Percentiles rank a stretch among this genome's conserved stretches.
Conservation (phyloP, 2,888 invertebrate genomes). For the Acronicta leporina region DNA sequence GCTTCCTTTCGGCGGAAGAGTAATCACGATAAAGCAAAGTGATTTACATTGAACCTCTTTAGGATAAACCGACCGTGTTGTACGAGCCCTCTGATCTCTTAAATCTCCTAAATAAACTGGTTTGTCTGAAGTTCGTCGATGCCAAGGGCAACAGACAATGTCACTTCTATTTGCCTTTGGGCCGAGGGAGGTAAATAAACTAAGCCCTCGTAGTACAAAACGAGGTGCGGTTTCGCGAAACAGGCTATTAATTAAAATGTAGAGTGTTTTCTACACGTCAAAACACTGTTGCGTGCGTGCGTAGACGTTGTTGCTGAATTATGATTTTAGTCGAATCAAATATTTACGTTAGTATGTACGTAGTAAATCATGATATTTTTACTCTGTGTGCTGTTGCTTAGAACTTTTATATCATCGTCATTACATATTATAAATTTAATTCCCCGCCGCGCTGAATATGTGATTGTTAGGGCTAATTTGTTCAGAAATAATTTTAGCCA, state of each 20-base stretch:
- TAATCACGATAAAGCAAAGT: slow-evolving; percentile 58
- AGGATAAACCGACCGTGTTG: slow-evolving; percentile 55
- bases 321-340: slow-evolving; percentile 18
- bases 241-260: slow-evolving; percentile 59
- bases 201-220: slow-evolving; percentile 58
- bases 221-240: slow-evolving; percentile 49
- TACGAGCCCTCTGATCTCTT: slow-evolving; percentile 52
- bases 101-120: slow-evolving; percentile 60
- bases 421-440: too few relatives aligned
- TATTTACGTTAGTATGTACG: slow-evolving; percentile 11
- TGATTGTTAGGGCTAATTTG: too few relatives aligned
- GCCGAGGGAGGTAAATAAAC: slow-evolving; percentile 77
- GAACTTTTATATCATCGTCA: background rate
- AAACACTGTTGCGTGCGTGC: slow-evolving; percentile 21
- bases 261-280: slow-evolving; percentile 25
- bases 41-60: slow-evolving; percentile 58
- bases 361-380: slow-evolving; percentile 10
- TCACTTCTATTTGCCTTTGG: slow-evolving; percentile 84
- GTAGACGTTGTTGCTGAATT: slow-evolving; percentile 19
- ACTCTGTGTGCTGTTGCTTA: background rate
- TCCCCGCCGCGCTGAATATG: too few relatives aligned
- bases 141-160: slow-evolving; percentile 81
- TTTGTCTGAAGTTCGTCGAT: slow-evolving; percentile 60
- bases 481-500: too few relatives aligned
- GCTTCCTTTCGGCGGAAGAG: slow-evolving; percentile 45